phyloP scores from a whole-genome alignment of 2,113 vertebrate species.

The Spizaetus ornatus region DNA sequence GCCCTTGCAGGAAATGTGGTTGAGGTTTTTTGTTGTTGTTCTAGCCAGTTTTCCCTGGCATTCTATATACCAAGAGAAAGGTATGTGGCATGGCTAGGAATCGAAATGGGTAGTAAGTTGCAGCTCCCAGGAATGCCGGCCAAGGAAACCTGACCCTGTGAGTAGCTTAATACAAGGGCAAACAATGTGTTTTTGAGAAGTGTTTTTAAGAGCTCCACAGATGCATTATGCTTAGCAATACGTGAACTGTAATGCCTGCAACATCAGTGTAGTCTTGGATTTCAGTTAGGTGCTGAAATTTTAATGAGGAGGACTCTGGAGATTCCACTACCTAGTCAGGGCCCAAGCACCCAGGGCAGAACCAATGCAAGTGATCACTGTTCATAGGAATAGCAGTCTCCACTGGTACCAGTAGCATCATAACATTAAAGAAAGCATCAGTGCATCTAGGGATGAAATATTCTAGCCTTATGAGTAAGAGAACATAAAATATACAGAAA shows the following conservation, averaged over 20 bases:
- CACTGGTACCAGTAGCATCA: not conserved
- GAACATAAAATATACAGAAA: not conserved
- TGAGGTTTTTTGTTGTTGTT: not conserved
- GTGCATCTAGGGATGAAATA: not conserved
- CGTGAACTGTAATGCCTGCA: not conserved
- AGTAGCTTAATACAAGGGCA: not conserved
- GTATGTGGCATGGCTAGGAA: not conserved
- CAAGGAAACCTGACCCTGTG: not conserved
- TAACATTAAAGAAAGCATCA: not conserved
- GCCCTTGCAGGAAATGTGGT: not conserved
- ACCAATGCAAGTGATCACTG: not conserved
- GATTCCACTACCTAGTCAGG: not conserved
- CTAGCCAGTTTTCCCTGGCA: not conserved
- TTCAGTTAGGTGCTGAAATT: not conserved
- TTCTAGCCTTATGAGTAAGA: not conserved
- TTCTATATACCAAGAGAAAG: not conserved
- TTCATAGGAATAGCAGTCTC: not conserved
- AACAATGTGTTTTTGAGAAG: not conserved
- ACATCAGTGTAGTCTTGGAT: not conserved
- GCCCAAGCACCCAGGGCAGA: not conserved
- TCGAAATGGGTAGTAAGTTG: not conserved
- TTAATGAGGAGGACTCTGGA: not conserved
- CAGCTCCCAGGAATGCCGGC: not conserved
- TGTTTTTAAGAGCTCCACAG: not conserved
- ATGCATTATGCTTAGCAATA: not conserved